Conservation (phyloP, 2,888 invertebrate genomes). For the Erynnis tages region DNA sequence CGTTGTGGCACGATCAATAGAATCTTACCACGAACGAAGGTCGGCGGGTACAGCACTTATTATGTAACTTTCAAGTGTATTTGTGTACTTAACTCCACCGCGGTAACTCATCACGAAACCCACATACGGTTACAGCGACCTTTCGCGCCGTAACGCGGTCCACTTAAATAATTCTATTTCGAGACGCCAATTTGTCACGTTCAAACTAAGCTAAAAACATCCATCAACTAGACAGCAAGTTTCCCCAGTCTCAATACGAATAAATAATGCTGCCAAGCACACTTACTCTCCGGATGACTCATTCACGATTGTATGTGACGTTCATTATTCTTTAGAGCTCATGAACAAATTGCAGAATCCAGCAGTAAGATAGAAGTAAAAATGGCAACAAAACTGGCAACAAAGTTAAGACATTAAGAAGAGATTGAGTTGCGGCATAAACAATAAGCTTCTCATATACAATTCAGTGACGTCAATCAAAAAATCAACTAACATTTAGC, state of each 20-base stretch:
- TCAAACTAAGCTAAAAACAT: conserved; percentile 20
- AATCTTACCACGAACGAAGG: conserved; percentile 19
- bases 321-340: background rate
- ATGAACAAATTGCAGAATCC: background rate
- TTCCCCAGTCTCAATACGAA: conserved; percentile 8
- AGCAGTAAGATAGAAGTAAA: no score
- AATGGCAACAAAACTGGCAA: background rate
- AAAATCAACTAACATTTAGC: no score
- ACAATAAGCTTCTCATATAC: no score
- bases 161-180: conserved; percentile 17
- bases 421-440: no score
- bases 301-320: conserved; percentile 7
- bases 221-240: conserved; percentile 17
- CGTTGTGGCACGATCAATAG: conserved; percentile 13
- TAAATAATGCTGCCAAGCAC: conserved; percentile 14
- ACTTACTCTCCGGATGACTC: background rate
- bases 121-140: background rate
- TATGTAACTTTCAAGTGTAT: conserved; percentile 16
- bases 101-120: background rate
- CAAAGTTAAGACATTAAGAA: background rate
- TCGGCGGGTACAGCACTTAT: conserved; percentile 4
- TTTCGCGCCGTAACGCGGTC: conserved; percentile 3
- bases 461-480: no score
- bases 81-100: background rate
- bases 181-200: conserved; percentile 17